These are phyloP conservation scores for Julus scanicus DNA, from an alignment of 2,888 invertebrate genomes.

Conservation along the genomic window DNA sequence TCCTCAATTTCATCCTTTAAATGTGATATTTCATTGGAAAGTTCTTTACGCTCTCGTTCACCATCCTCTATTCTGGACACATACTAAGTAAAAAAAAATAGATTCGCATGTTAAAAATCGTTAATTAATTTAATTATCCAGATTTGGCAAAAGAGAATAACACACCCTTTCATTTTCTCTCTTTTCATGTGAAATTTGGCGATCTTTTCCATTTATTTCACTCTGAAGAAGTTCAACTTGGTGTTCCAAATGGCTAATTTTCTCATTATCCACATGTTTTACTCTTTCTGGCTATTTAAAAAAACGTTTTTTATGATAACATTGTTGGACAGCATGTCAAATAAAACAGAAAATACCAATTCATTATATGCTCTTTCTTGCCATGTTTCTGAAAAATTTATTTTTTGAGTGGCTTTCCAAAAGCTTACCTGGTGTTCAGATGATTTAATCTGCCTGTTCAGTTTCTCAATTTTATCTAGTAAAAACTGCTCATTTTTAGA, in stretches of 20 bases:
- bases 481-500: background rate
- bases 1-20: conserved; percentile 55
- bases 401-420: too few species aligned
- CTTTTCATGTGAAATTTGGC: conserved; percentile 50
- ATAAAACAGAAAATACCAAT: too few species aligned
- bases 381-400: too few species aligned
- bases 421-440: background rate
- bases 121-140: background rate
- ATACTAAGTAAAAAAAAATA: background rate
- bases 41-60: conserved; percentile 51
- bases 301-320: background rate
- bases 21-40: conserved; percentile 46
- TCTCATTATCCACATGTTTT: background rate
- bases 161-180: conserved; percentile 51
- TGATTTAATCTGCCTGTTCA: background rate
- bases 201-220: conserved; percentile 53
- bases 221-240: conserved; percentile 32
- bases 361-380: too few species aligned
- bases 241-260: conserved; percentile 35
- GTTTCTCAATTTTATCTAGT: conserved; percentile 13
- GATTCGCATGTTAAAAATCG: background rate
- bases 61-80: conserved; percentile 47
- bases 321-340: too few species aligned
- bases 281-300: background rate
- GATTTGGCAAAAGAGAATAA: background rate